phyloP scores from a whole-genome alignment of 1,140 invertebrate species.

The Periplaneta americana region DNA sequence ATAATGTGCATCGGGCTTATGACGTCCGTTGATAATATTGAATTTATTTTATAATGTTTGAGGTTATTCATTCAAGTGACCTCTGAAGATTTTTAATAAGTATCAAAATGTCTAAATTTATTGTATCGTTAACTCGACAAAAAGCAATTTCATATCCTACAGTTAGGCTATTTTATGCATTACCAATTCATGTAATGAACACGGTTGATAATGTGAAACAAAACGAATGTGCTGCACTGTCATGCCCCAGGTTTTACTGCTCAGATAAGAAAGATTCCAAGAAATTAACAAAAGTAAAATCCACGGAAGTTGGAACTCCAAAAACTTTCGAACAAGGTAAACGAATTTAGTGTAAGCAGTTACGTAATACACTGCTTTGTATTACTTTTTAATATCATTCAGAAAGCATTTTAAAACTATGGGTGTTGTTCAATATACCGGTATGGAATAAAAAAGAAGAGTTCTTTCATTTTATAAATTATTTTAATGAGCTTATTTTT shows the following conservation, averaged over 20 bases:
- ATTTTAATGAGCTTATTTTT: no score
- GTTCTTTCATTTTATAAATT: no score
- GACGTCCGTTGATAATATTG: no score
- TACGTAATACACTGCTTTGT: not conserved
- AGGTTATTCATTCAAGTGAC: no score
- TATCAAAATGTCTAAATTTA: not conserved
- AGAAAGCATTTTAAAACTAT: no score
- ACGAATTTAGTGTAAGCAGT: no score
- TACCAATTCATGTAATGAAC: not conserved
- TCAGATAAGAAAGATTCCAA: not conserved
- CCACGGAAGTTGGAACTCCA: not conserved
- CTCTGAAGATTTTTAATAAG: no score
- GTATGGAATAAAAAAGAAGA: no score
- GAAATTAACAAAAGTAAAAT: not conserved
- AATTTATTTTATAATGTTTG: no score
- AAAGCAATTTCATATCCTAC: not conserved
- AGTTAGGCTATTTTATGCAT: not conserved
- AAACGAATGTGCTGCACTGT: not conserved
- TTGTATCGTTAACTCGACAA: not conserved
- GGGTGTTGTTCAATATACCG: no score
- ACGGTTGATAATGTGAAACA: not conserved
- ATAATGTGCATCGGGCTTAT: no score
- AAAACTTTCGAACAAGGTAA: not conserved
- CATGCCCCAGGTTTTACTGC: not conserved
- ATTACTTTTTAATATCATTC: not conserved